Evolutionary conservation across 2,888 invertebrate species (phyloP).

Genomic region (Lochmaea crataegi): DNA sequence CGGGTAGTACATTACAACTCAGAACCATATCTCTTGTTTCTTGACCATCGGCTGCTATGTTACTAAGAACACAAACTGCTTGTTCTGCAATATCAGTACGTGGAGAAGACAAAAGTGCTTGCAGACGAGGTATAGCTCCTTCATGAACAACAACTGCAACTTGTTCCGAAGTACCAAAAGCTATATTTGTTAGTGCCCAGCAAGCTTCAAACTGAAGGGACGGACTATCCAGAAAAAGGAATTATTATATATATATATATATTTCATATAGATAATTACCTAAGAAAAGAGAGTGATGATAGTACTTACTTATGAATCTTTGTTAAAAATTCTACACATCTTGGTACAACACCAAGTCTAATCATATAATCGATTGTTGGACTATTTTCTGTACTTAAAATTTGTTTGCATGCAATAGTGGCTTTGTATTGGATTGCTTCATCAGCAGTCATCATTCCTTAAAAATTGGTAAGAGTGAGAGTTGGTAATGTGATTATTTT

Average conservation of each 20-base stretch:
- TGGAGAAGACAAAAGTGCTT: slow-evolving; percentile 76
- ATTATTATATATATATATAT: slow-evolving; percentile 15
- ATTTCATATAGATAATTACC: neutral
- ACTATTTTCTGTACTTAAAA: slow-evolving; percentile 87
- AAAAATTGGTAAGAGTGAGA: neutral
- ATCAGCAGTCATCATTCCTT: slow-evolving; percentile 77
- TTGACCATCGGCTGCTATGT: slow-evolving; percentile 93
- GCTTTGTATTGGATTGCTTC: slow-evolving; percentile 73
- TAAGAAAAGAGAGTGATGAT: neutral
- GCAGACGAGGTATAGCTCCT: slow-evolving; percentile 87
- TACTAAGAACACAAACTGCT: slow-evolving; percentile 98
- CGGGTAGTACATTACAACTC: slow-evolving; percentile 75
- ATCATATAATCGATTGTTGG: slow-evolving; percentile 93
- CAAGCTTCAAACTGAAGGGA: slow-evolving; percentile 93
- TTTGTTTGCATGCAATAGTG: slow-evolving; percentile 86
- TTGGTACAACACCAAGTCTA: slow-evolving; percentile 83
- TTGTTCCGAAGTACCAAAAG: slow-evolving; percentile 93
- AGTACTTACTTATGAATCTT: slow-evolving; percentile 75
- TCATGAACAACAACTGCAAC: slow-evolving; percentile 87
- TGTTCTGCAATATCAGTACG: slow-evolving; percentile 85
- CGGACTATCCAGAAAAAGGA: slow-evolving; percentile 67
- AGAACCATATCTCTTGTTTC: slow-evolving; percentile 86
- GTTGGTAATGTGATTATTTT: neutral
- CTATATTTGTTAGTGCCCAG: slow-evolving; percentile 98
- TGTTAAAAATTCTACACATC: slow-evolving; percentile 81